A percentile compares a stretch with the other conserved stretches of the same genome.
phyloP scores from a whole-genome alignment of 2,888 invertebrate species.

The Stenichneumon culpator region DNA sequence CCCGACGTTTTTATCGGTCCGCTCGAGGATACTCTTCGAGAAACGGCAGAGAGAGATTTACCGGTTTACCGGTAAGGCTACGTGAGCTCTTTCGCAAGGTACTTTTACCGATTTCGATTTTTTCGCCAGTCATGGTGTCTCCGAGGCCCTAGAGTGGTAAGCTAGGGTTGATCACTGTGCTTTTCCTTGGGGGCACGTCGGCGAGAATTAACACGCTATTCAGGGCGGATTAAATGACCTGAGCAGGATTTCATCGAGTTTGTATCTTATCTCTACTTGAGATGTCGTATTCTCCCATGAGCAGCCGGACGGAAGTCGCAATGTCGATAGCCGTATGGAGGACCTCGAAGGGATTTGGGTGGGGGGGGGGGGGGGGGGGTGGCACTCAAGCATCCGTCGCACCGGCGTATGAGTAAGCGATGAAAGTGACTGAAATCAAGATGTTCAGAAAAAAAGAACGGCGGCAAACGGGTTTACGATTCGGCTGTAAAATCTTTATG shows the following conservation, averaged over 20 bases:
- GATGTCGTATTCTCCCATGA: background rate
- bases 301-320: constrained; percentile 16
- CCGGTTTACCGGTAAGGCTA: background rate
- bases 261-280: background rate
- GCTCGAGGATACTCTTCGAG: background rate
- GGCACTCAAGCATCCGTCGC: constrained; percentile 1
- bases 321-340: constrained; percentile 4
- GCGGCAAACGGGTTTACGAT: constrained; percentile 31
- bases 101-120: constrained; percentile 10
- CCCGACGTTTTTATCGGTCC: constrained; percentile 2
- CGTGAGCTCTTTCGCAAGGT: background rate
- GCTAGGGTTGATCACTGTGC: background rate
- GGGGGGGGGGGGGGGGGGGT: too few species aligned
- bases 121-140: background rate
- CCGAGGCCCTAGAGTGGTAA: too few species aligned
- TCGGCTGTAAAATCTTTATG: constrained; percentile 69
- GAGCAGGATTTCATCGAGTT: background rate
- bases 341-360: background rate
- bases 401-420: background rate
- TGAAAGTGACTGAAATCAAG: constrained; percentile 11
- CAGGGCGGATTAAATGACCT: background rate
- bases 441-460: constrained; percentile 19
- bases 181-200: constrained; percentile 2
- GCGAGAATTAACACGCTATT: constrained; percentile 34
- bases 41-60: constrained; percentile 17